Evolutionary conservation across 1,140 invertebrate species (phyloP), one percentile per base, ranked within the genome.

Genomic region (Drosophila obscura): DNA sequence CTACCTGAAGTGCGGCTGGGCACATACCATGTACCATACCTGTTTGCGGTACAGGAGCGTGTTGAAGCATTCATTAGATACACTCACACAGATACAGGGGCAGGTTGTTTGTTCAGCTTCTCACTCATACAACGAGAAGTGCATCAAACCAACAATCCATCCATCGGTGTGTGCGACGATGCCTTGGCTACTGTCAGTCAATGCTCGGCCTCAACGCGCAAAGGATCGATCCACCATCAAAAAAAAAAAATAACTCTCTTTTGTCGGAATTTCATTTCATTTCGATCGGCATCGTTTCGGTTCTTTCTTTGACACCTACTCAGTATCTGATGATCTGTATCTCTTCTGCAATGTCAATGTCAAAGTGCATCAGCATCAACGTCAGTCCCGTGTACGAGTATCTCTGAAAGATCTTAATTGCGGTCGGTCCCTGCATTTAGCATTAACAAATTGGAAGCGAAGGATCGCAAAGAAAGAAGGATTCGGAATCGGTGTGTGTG

Each of bases 51-150:
- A 61, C 64, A 80, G 72, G 66, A 83, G 80, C 83, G 83, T 87
- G 83, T 80, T 76, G 67, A 88, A 64, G 83, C 83, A 87, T 88
- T 83, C 73, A 88, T 88, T 88, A 87, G 79, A 83, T 64, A 56
- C 76, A 73, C 60, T 63, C 51, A 53, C 26, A 24, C 46, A 28
- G 31, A 64, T 19, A 49, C 39, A 4, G 4, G 46, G 55, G 57
- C 49, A 71, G 52, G 66, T 52, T 79, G 69, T 73, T 76, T 76
- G 56, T 57, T 43, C 68, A 73, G 62, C 68, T 56, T 73, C 52
- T 49, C 60, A 59, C 62, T 15, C 53, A 62, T 22, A 60, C 24
- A 43, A 2, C 11, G 5, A 22, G 1, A 9, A 19, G 8, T 61
- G 71, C 58, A 62, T 13, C 35, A 13, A 13, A 11, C 9, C 35